phyloP scores from a whole-genome alignment of 2,888 invertebrate species.

The Argyresthia goedartella region DNA sequence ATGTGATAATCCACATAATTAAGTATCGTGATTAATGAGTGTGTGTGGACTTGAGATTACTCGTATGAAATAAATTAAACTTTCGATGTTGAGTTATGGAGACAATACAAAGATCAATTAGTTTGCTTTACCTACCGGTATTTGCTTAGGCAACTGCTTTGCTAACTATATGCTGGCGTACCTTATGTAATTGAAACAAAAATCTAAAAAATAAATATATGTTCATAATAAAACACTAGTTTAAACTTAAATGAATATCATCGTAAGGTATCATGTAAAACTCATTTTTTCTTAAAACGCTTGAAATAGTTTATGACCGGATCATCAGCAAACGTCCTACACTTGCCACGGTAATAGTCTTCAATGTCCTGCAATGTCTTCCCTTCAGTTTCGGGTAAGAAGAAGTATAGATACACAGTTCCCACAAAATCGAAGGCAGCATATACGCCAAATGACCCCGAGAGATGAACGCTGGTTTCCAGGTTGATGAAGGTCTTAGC shows the following conservation, averaged over 20 bases:
- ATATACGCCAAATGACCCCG: conserved; percentile 64
- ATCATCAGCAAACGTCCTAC: conserved; percentile 50
- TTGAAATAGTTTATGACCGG: conserved; percentile 35
- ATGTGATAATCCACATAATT: too few relatives aligned
- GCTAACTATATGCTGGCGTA: too few relatives aligned
- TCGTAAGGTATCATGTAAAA: conserved; percentile 16
- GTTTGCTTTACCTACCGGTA: too few relatives aligned
- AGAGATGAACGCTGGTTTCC: conserved; percentile 45
- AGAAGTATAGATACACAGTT: conserved; percentile 60
- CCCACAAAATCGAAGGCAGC: conserved; percentile 53
- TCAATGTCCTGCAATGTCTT: conserved; percentile 64
- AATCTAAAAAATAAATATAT: neutral
- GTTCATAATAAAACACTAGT: too few relatives aligned
- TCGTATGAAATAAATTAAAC: too few relatives aligned
- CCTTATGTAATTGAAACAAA: neutral
- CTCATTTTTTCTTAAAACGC: conserved; percentile 25
- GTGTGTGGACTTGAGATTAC: too few relatives aligned
- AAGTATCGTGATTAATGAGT: too few relatives aligned
- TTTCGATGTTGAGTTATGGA: too few relatives aligned
- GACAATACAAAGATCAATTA: too few relatives aligned
- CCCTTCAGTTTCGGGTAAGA: conserved; percentile 70
- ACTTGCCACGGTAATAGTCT: conserved; percentile 42
- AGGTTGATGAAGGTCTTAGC: conserved; percentile 67
- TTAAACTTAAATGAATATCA: conserved; percentile 8
- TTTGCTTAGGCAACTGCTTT: too few relatives aligned